Percentiles rank a stretch among this genome's conserved stretches.
Conservation (phyloP, 2,113 vertebrate species). For the Atherinomorus stipes region DNA sequence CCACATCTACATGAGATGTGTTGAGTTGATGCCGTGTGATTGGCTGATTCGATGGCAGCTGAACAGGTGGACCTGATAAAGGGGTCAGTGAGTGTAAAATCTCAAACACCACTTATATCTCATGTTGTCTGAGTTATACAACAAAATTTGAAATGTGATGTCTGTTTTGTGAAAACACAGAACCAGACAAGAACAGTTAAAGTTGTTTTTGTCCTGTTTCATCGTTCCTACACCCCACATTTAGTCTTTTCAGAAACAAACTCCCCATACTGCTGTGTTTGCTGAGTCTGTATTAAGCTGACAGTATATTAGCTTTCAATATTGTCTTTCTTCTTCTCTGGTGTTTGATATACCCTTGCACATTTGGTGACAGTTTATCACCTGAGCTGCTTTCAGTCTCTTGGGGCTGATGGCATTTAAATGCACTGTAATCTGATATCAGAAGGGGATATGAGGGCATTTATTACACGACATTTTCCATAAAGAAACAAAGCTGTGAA, state of each 20-base stretch:
- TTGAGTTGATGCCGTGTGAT: no score
- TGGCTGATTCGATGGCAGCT: no score
- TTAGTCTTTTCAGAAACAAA: neutral
- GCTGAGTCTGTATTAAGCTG: slow-evolving; percentile 31
- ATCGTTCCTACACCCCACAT: no score
- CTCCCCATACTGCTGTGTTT: slow-evolving; percentile 26
- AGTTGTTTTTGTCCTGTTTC: no score
- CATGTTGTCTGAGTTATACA: no score
- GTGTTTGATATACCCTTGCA: slow-evolving; percentile 31
- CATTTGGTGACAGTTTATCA: slow-evolving; percentile 42
- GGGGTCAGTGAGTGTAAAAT: no score
- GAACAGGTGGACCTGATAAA: no score
- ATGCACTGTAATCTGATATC: slow-evolving; percentile 47
- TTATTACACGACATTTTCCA: neutral
- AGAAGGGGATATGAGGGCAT: slow-evolving; percentile 25
- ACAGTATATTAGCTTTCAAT: slow-evolving; percentile 53
- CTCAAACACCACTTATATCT: no score
- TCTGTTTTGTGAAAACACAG: no score
- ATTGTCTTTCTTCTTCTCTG: slow-evolving; percentile 23
- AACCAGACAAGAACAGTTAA: no score
- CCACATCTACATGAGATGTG: no score
- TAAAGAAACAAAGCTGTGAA: slow-evolving; percentile 19
- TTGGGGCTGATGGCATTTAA: slow-evolving; percentile 25
- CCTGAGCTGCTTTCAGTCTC: slow-evolving; percentile 28
- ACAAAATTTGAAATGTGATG: no score